phyloP scores from a whole-genome alignment of 2,113 vertebrate genomes.

The Tetrax tetrax region DNA sequence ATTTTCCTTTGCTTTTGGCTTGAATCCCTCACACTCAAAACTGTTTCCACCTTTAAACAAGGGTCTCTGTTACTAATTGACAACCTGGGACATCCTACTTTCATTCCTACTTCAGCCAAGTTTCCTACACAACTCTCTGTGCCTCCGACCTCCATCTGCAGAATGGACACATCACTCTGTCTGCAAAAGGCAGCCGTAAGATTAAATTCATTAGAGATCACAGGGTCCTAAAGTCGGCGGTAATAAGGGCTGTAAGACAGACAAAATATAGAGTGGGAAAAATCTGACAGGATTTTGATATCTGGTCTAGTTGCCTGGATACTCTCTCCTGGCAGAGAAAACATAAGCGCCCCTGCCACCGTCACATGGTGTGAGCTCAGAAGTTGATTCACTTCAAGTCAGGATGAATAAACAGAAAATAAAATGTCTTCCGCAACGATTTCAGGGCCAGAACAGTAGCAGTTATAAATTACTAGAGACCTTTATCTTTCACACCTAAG shows the following conservation, averaged over 20 bases:
- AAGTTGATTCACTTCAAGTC: conserved; percentile 61
- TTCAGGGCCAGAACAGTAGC: conserved; percentile 6
- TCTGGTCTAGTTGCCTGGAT: conserved; percentile 68
- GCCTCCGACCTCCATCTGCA: neutral
- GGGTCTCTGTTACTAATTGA: neutral
- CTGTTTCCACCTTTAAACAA: neutral
- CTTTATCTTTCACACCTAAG: conserved; percentile 30
- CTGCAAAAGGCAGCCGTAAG: neutral
- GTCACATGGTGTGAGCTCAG: conserved; percentile 49
- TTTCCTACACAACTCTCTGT: fast-evolving
- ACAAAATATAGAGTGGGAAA: conserved; percentile 44
- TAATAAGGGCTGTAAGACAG: conserved; percentile 15
- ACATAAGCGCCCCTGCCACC: neutral
- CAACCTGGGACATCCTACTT: neutral
- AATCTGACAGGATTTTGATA: conserved; percentile 43
- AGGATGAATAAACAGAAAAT: conserved; percentile 56
- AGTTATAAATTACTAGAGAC: conserved; percentile 16
- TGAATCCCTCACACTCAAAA: neutral
- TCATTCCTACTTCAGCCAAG: neutral
- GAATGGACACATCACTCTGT: neutral
- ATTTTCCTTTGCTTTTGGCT: neutral
- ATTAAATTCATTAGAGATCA: neutral
- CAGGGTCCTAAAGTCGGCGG: neutral
- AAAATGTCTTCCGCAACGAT: neutral
- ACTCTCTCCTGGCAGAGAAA: conserved; percentile 46